Conservation (phyloP, 2,888 invertebrate genomes). For the Eupithecia insigniata region DNA sequence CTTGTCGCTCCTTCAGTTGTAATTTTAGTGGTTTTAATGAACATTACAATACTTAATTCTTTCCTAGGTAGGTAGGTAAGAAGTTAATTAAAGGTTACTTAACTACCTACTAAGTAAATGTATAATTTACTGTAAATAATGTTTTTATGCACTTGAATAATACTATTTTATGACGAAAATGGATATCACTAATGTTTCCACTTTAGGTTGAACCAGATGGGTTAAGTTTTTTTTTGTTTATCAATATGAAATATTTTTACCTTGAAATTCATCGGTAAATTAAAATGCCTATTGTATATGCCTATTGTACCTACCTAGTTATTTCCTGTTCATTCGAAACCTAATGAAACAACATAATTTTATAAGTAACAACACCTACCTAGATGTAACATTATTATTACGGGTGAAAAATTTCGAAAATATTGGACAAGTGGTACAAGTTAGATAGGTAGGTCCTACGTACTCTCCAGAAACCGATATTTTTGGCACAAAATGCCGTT, state of each 20-base stretch:
- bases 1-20: slow-evolving; percentile 61
- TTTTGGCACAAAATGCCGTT: background rate
- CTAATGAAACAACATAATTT: background rate
- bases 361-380: too few species aligned
- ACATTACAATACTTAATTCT: slow-evolving; percentile 62
- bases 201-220: background rate
- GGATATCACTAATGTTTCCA: slow-evolving; percentile 38
- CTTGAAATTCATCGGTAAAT: background rate
- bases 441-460: too few species aligned
- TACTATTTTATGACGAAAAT: slow-evolving; percentile 25
- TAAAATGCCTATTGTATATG: background rate
- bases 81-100: slow-evolving; percentile 58
- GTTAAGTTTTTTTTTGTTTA: background rate
- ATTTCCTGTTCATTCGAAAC: background rate
- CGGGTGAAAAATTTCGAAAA: background rate
- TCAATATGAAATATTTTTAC: background rate
- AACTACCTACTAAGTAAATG: background rate
- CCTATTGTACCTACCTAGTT: too few species aligned
- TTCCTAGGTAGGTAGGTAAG: slow-evolving; percentile 41
- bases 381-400: too few species aligned
- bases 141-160: slow-evolving; percentile 31
- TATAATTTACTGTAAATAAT: slow-evolving; percentile 34
- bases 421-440: background rate
- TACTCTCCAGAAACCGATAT: background rate
- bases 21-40: slow-evolving; percentile 54